These are phyloP conservation scores for Philaethria dido DNA, from an alignment of 2,888 invertebrate genomes.

Conservation along the genomic window DNA sequence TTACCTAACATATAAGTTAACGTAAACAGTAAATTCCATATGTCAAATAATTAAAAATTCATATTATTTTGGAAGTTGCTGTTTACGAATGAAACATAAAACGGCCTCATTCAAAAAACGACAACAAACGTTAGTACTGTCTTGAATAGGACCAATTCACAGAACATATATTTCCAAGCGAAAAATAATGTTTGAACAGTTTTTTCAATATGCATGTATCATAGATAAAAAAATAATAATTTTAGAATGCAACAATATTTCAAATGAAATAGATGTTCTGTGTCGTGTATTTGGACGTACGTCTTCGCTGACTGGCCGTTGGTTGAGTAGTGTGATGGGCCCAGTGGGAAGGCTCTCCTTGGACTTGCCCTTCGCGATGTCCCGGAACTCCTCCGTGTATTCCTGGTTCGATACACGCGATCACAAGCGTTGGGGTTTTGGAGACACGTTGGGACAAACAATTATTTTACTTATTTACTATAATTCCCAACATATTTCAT, in stretches of 20 bases:
- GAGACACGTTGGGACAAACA: constrained; percentile 60
- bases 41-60: background rate
- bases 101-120: constrained; percentile 36
- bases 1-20: constrained; percentile 19
- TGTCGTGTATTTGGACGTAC: constrained; percentile 82
- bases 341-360: constrained; percentile 96
- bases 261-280: constrained; percentile 26
- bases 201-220: background rate
- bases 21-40: constrained; percentile 16
- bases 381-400: constrained; percentile 98
- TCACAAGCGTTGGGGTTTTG: constrained; percentile 66
- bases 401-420: constrained; percentile 87
- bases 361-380: constrained; percentile 97
- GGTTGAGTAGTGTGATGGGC: constrained; percentile 97
- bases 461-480: background rate
- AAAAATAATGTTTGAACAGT: background rate
- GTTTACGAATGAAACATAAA: constrained; percentile 15
- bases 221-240: background rate
- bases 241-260: background rate
- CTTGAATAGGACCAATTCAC: constrained; percentile 15
- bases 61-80: constrained; percentile 9
- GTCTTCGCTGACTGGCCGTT: constrained; percentile 97
- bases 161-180: background rate
- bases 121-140: constrained; percentile 6
- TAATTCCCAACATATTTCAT: background rate